Conservation (phyloP, 2,797 vertebrate species). For the Euthynnus affinis region DNA sequence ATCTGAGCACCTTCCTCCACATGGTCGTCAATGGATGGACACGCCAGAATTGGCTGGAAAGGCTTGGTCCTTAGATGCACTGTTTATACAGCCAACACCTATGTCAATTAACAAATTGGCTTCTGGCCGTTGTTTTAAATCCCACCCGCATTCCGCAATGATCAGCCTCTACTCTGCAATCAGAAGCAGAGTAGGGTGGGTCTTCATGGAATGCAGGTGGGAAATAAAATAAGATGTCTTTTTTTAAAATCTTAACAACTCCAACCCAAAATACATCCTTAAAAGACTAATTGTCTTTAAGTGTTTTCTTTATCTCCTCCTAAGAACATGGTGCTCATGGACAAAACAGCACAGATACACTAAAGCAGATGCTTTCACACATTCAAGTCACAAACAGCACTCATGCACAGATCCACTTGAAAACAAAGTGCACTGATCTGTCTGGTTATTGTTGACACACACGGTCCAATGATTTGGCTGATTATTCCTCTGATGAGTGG, state of each 20-base stretch:
- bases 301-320: background rate
- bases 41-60: too few relatives aligned
- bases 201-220: too few relatives aligned
- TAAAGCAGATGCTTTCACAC: background rate
- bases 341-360: background rate
- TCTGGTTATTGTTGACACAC: background rate
- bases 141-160: too few relatives aligned
- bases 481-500: slow-evolving; percentile 5
- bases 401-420: background rate
- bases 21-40: too few relatives aligned
- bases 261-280: background rate
- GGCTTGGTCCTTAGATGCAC: too few relatives aligned
- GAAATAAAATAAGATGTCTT: too few relatives aligned
- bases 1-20: too few relatives aligned
- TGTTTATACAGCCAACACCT: too few relatives aligned
- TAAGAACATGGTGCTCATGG: background rate
- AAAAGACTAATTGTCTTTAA: background rate
- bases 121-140: too few relatives aligned
- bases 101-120: too few relatives aligned
- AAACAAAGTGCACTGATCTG: background rate
- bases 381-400: background rate
- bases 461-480: background rate
- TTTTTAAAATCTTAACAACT: background rate
- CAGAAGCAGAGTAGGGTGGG: too few relatives aligned
- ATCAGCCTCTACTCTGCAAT: too few relatives aligned